A percentile compares a stretch with the other conserved stretches of the same genome.
phyloP scores from a whole-genome alignment of 2,888 invertebrate genomes.

The Habrosyne pyritoides region DNA sequence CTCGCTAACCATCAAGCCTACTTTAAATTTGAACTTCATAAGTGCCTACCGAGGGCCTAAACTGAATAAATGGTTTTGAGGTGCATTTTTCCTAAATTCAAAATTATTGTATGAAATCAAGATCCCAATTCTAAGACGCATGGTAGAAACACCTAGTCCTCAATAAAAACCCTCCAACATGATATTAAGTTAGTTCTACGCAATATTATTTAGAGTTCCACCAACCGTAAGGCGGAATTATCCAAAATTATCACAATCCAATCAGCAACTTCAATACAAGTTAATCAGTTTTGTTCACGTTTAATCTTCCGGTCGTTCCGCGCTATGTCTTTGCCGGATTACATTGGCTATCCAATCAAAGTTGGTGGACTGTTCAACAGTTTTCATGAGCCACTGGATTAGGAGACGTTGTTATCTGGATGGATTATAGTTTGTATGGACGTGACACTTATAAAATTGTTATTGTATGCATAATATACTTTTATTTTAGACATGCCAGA shows the following conservation, averaged over 20 bases:
- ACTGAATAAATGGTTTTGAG: too few relatives aligned
- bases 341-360: conserved; percentile 65
- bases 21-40: too few relatives aligned
- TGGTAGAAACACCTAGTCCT: background rate
- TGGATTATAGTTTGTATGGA: conserved; percentile 6
- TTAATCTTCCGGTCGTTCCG: conserved; percentile 41
- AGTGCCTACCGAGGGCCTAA: too few relatives aligned
- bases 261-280: conserved; percentile 47
- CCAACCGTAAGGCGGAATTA: background rate
- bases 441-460: background rate
- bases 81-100: too few relatives aligned
- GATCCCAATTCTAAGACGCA: too few relatives aligned
- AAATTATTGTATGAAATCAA: too few relatives aligned
- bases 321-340: conserved; percentile 26
- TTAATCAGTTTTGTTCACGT: conserved; percentile 46
- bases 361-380: conserved; percentile 43
- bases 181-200: background rate
- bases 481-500: too few relatives aligned
- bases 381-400: conserved; percentile 47
- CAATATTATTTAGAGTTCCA: background rate
- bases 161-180: background rate
- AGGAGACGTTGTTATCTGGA: conserved; percentile 14
- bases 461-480: background rate
- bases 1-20: too few relatives aligned
- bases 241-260: conserved; percentile 26